Base-by-base conservation (phyloP, 2,113 vertebrate species). In the Trogon surrucura region DNA sequence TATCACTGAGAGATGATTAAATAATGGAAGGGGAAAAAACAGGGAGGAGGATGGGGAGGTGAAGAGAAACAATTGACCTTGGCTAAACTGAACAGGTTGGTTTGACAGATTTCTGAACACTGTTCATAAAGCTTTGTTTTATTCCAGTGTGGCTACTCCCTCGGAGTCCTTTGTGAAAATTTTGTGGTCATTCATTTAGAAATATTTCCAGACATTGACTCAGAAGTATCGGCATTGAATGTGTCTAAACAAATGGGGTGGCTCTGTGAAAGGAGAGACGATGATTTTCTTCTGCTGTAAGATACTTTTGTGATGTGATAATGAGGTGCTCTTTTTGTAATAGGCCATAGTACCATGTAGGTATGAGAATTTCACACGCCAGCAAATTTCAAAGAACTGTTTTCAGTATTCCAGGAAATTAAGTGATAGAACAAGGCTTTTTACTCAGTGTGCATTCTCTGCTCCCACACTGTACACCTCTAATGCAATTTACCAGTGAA, bases 401-500 rank as follows among this genome's bases (percentile, higher is more conserved):
- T 95, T 96, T 89, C 67, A 88, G 38, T 93, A 58, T 92, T 97
- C 95, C 83, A 83, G 61, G 56, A 95, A 95, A 93, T 90, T 95
- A 88, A 88, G 41, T 80, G 86, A 87, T 88, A 95, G 89, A 96
- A 93, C 81, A 87, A 93, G 91, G 69, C 78, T 95, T 89, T 95
- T 85, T 96, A 96, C 89, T 95, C 91, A 95, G 79, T 83, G 73
- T 87, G 85, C 75, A 72, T 94, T 96, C 86, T 91, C 48, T 92
- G 92, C 94, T 95, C 89, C 80, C 80, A 91, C 89, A 80, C 74
- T 73, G 26, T 87, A 96, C 62, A 95, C 53, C 51, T 96, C 81
- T 94, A 95, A 96, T 95, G 86, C 78, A 97, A 96, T 95, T 96
- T 96, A 95, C 92, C 88, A 96, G 83, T 88, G 91, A 97, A 97